Conservation (phyloP, 2,113 vertebrate species). For the Chinchilla lanigera region DNA sequence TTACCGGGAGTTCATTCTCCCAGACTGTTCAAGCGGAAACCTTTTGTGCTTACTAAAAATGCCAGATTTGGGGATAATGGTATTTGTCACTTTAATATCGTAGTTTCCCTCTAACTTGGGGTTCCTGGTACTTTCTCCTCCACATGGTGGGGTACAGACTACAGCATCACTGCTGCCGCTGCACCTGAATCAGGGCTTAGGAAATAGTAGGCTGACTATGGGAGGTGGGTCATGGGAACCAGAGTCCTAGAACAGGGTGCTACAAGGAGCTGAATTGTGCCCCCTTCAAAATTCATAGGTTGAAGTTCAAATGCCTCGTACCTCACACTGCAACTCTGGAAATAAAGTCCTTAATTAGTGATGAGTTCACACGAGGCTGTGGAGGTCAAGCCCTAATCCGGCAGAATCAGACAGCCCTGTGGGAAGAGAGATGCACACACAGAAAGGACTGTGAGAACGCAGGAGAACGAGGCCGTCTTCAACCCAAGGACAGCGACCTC, state of each 20-base stretch:
- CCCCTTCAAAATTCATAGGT: not conserved
- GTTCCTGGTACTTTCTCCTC: not conserved
- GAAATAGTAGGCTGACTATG: not conserved
- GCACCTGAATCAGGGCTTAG: not conserved
- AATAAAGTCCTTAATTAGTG: not conserved
- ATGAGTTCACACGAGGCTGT: not conserved
- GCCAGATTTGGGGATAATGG: not conserved
- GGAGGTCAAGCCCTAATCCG: not conserved
- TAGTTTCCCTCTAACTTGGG: not conserved
- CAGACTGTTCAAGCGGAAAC: not conserved
- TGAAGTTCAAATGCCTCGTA: not conserved
- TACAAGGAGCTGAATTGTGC: not conserved
- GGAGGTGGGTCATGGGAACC: not conserved
- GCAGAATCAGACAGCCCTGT: not conserved
- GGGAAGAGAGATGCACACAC: not conserved
- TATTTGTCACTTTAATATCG: not conserved
- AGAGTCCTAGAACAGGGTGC: not conserved
- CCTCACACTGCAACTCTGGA: not conserved
- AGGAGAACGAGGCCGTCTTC: not conserved
- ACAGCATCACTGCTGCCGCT: not conserved
- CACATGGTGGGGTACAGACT: not conserved
- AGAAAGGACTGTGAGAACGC: not conserved
- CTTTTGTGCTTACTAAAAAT: not conserved
- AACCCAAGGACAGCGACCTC: not conserved
- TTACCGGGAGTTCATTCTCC: slow-evolving; percentile 4